Conservation (phyloP, 37 sponge, comb jelly and placozoan species). For the Mnemiopsis leidyi region DNA sequence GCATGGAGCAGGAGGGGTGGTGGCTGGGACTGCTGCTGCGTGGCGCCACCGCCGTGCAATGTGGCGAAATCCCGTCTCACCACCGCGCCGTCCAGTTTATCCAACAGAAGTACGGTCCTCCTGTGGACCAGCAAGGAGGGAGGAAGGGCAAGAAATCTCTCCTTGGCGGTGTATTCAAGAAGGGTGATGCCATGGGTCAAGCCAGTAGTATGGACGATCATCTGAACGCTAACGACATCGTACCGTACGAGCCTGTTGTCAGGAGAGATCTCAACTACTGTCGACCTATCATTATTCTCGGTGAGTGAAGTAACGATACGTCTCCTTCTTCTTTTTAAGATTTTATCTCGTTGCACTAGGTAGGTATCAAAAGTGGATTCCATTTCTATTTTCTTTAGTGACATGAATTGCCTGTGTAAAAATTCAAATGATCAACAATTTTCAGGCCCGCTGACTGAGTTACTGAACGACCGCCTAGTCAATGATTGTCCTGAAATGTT, state of each 20-base stretch:
- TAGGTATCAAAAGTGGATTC: too few species aligned
- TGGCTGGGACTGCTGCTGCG: conserved; percentile 30
- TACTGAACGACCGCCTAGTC: conserved; percentile 51
- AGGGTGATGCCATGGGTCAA: conserved; percentile 4
- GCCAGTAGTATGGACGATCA: conserved; percentile 17
- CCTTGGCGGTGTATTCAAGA: conserved; percentile 35
- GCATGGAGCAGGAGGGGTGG: conserved; percentile 65
- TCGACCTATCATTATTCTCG: conserved; percentile 56
- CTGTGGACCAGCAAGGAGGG: background rate
- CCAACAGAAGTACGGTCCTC: background rate
- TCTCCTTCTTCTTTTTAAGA: too few species aligned
- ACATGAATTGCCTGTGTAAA: too few species aligned
- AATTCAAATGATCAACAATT: too few species aligned
- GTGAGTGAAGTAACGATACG: background rate
- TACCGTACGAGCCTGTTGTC: conserved; percentile 52
- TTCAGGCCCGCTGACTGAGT: conserved; percentile 61
- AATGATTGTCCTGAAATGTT: conserved; percentile 35
- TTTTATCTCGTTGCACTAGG: too few species aligned
- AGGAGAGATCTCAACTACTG: conserved; percentile 10
- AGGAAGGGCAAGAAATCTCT: conserved; percentile 62
- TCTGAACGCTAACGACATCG: background rate
- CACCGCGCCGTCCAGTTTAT: conserved; percentile 59
- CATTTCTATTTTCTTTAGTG: too few species aligned
- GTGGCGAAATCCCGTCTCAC: conserved; percentile 56
- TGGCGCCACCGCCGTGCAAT: conserved; percentile 54